phyloP scores from a whole-genome alignment of 1,140 invertebrate species.

The Mycetomoellerius zeteki region DNA sequence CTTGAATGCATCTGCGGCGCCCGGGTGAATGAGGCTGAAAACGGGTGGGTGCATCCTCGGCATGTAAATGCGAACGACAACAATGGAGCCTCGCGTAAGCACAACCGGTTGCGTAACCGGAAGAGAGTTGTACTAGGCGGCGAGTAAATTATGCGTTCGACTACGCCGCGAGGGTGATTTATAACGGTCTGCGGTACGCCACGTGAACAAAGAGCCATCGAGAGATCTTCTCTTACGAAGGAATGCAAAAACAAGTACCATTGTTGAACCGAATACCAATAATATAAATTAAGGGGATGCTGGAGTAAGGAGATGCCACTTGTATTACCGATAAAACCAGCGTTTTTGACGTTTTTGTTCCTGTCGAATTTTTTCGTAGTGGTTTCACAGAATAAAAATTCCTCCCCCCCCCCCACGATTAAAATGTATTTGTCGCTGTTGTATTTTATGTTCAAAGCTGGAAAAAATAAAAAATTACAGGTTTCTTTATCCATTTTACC shows the following conservation, averaged over 20 bases:
- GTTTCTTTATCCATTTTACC: too few relatives aligned
- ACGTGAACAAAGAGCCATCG: slow-evolving; percentile 59
- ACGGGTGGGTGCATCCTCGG: slow-evolving; percentile 64
- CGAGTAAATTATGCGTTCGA: slow-evolving; percentile 67
- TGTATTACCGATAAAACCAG: too few relatives aligned
- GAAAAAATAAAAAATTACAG: too few relatives aligned
- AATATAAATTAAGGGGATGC: slow-evolving; percentile 1
- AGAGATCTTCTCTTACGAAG: slow-evolving; percentile 19
- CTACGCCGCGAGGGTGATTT: slow-evolving; percentile 66
- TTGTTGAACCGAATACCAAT: too few relatives aligned
- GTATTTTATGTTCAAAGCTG: too few relatives aligned
- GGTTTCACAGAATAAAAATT: too few relatives aligned
- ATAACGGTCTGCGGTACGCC: slow-evolving; percentile 44
- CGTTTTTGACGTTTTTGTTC: too few relatives aligned
- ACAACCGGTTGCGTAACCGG: slow-evolving; percentile 77
- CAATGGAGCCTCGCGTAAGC: slow-evolving; percentile 71
- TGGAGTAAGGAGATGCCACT: too few relatives aligned
- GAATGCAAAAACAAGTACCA: slow-evolving; percentile 50
- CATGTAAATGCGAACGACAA: slow-evolving; percentile 69
- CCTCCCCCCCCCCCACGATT: too few relatives aligned
- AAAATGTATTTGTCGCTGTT: too few relatives aligned
- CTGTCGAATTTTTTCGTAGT: too few relatives aligned
- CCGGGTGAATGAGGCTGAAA: slow-evolving; percentile 70
- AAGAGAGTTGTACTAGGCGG: slow-evolving; percentile 62
- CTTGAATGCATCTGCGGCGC: slow-evolving; percentile 64